Base-by-base conservation (phyloP, 2,888 invertebrate species). In the Parnassius smintheus region DNA sequence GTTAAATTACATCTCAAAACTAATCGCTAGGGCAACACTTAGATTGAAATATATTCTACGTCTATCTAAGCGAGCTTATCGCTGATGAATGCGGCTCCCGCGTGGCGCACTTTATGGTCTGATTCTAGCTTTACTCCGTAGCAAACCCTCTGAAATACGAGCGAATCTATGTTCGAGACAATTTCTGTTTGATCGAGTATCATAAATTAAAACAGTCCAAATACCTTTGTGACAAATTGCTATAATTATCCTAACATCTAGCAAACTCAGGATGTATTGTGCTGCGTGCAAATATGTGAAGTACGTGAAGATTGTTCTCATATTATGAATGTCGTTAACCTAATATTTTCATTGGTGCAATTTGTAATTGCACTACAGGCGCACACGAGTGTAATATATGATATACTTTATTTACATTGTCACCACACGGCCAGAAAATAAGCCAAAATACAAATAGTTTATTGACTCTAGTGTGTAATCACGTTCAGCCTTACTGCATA, bases 221-320 rank as follows among this genome's bases (percentile, higher is more conserved):
- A 50, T 18, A 46, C 12, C 10, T 46, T 46, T 18, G 18, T 18
- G 9, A 50, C 18, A 10, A 9, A 55, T 49, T 9, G 10, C 13
- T 13, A 44, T n/a, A 1, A 2, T n/a, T 53, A n/a, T 48, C 7
- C 12, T 46, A 57, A 57, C 62, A 53, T 54, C 57, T 54, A 58
- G 44, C 12, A 42, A 18, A 58, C 44, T 53, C 58, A 62, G 62
- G 62, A 62, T 58, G 62, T 54, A 58, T 42, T 49, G 44, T 49
- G 44, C 25, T 54, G 53, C 62, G 62, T 62, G 62, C 57, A 49
- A 58, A 54, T 53, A 62, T 62, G 58, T 58, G 35, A 35, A 35
- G 35, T 35, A 35, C 35, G 35, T 35, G 7, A 57, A 49, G 54
- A 50, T 42, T 62, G 52, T 51, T 54, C 58, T 58, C n/a, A 62